These are phyloP conservation scores for Malurus melanocephalus DNA, from an alignment of 2,113 vertebrate genomes.

Conservation along the genomic window DNA sequence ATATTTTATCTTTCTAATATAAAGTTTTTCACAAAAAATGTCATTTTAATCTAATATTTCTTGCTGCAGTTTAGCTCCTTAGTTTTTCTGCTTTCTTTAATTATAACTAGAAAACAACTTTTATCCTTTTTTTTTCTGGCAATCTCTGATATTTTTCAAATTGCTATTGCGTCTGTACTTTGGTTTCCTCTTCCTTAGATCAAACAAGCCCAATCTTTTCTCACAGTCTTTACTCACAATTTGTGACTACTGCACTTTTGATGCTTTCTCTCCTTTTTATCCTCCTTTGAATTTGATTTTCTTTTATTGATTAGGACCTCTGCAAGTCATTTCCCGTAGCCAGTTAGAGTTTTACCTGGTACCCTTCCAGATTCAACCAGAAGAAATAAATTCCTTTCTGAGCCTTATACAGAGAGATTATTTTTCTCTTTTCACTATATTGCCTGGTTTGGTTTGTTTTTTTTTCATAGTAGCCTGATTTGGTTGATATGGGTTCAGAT, in stretches of 20 bases:
- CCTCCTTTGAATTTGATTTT: background rate
- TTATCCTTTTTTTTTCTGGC: background rate
- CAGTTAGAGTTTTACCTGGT: background rate
- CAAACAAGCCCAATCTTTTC: background rate
- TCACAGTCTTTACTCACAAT: background rate
- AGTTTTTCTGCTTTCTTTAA: background rate
- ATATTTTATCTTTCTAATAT: background rate
- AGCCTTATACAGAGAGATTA: background rate
- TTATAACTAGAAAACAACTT: background rate
- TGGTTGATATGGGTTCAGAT: no score
- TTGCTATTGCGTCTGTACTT: background rate
- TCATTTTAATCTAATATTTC: background rate
- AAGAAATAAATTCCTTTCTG: background rate
- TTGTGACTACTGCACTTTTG: background rate
- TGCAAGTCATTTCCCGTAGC: background rate
- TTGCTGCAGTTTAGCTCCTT: background rate
- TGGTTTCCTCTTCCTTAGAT: background rate
- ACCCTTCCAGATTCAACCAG: background rate
- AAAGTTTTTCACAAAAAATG: background rate
- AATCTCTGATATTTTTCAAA: background rate
- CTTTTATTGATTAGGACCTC: background rate
- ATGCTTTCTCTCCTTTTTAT: background rate
- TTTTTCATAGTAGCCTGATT: no score
- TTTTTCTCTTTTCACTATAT: no score
- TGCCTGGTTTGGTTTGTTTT: no score